Conservation (phyloP, 2,113 vertebrate genomes). For the Aramus guarauna region DNA sequence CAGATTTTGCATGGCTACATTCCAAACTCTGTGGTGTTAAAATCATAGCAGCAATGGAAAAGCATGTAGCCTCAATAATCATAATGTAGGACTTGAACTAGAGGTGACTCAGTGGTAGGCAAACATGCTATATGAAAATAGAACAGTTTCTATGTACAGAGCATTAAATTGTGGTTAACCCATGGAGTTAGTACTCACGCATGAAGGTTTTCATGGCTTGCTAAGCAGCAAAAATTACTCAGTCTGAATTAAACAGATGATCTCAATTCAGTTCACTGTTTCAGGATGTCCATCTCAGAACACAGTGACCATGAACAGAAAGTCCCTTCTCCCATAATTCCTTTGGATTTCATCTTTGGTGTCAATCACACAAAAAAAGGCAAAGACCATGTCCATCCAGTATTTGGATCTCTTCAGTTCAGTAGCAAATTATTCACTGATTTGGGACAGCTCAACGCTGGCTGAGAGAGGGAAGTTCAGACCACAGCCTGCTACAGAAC, state of each 20-base stretch:
- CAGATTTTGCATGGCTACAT: slow-evolving; percentile 23
- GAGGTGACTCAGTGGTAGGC: slow-evolving; percentile 5
- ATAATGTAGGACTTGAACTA: background rate
- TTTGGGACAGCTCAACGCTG: background rate
- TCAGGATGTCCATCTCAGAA: background rate
- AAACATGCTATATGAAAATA: background rate
- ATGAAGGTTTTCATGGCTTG: background rate
- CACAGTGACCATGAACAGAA: background rate
- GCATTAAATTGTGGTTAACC: background rate
- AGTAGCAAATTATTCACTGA: background rate
- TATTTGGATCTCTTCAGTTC: background rate
- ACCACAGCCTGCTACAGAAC: background rate
- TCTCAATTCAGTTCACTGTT: background rate
- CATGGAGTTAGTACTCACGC: background rate
- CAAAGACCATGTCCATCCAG: background rate
- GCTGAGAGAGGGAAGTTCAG: background rate
- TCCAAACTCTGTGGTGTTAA: background rate
- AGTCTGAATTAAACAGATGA: background rate
- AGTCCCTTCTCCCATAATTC: background rate
- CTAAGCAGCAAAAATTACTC: background rate
- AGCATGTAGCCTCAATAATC: background rate
- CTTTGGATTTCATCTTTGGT: background rate
- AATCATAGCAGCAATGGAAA: slow-evolving; percentile 37
- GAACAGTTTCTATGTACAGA: background rate
- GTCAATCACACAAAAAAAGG: background rate